Evolutionary conservation across 2,113 vertebrate genomes (phyloP), one percentile per base, ranked within the genome.

Genomic region (Ivindomyrus marchei): DNA sequence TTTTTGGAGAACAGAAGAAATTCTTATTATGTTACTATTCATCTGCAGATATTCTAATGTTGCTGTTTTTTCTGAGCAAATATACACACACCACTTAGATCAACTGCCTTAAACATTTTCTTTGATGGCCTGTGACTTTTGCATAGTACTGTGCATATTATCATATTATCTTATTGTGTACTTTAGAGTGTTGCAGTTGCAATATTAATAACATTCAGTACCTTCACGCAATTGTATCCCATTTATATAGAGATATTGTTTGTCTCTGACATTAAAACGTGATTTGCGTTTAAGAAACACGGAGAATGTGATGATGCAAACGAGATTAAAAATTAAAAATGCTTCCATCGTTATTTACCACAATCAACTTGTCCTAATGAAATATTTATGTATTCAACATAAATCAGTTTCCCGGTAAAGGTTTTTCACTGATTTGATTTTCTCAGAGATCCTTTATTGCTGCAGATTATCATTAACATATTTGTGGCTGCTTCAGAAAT

Each of bases 331-430:
- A 94, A 95, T 92, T 91, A 90, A 93, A 92, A 92, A 94, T 90
- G 91, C 70, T 92, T 90, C 90, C 88, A 93, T 94, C 91, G 92
- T 90, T 92, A 94, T 94, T 93, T 94, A 92, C 93, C 93, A 93
- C 91, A 92, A 93, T 92, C 90, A 92, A 90, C 92, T 93, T 92
- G 90, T 92, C 91, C 88, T 85, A 93, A 94, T 95, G 88, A 93
- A 94, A 95, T 93, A 95, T 95, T 91, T 62, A 93, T 92, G 92
- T 88, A 50, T 39, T 2, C 1, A 85, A 88, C 85, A 85, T 70
- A 47, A 91, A 89, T 49, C 77, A 88, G 47, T 46, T 39, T 80
- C 77, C 53, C 53, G 31, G 90, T 92, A 90, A 84, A 90, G 87
- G 85, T 39, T 46, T 85, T 45, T 66, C 4, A 87, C 50, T 74